Conservation (phyloP, 2,888 invertebrate species). For the Minunthozetes semirufus region DNA sequence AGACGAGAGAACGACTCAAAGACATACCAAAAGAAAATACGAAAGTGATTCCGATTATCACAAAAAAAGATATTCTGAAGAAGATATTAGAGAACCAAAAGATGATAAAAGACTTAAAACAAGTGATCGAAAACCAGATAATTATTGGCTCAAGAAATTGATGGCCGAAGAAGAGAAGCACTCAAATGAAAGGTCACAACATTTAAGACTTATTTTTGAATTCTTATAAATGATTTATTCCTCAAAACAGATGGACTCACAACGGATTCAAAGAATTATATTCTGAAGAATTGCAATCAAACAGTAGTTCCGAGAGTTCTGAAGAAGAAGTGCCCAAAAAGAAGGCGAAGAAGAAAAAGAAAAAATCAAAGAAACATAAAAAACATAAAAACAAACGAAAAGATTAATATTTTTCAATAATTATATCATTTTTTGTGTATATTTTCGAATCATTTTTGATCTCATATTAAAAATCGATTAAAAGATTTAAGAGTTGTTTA, state of each 20-base stretch:
- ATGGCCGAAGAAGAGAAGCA: conserved; percentile 23
- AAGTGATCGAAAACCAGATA: not conserved
- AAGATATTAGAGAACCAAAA: not conserved
- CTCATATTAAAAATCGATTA: too few species aligned
- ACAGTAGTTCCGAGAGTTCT: not conserved
- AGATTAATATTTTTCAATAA: not conserved
- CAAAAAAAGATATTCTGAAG: not conserved
- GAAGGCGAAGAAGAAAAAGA: conserved; percentile 16
- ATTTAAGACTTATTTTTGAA: not conserved
- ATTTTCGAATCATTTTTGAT: not conserved
- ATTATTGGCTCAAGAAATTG: conserved; percentile 34
- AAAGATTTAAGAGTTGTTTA: too few species aligned
- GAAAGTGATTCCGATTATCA: not conserved
- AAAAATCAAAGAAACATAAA: conserved; percentile 24
- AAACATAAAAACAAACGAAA: conserved; percentile 14
- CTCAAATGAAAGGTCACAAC: not conserved
- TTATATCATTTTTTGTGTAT: not conserved
- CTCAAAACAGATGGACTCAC: conserved; percentile 36
- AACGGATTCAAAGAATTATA: conserved; percentile 36
- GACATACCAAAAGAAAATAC: not conserved
- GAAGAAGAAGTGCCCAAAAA: not conserved
- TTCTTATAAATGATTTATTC: not conserved
- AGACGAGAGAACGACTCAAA: not conserved
- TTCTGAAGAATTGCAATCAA: conserved; percentile 26
- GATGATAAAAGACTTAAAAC: not conserved